Percentiles rank a stretch among this genome's conserved stretches.
Evolutionary conservation across 2,888 invertebrate species (phyloP).

Genomic region (Lasioglossum lativentre): DNA sequence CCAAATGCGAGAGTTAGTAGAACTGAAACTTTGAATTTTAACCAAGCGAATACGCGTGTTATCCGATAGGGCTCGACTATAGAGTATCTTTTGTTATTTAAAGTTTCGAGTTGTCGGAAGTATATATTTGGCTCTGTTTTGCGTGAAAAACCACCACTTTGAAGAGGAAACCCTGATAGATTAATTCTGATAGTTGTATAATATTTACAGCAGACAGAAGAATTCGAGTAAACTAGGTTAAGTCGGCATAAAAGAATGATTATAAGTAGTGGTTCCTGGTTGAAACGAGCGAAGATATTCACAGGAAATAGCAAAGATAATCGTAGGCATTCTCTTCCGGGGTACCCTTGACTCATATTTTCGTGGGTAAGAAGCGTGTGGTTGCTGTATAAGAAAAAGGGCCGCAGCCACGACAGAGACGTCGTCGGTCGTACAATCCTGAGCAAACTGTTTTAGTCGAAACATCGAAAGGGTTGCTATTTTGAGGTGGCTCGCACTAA

Average conservation of each 20-base stretch:
- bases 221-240: not conserved
- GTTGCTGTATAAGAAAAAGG: constrained; percentile 32
- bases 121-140: too few species aligned
- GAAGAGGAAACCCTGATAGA: not conserved
- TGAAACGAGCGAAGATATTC: not conserved
- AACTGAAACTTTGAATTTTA: too few species aligned
- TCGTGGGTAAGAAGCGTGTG: constrained; percentile 54
- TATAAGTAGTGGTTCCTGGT: not conserved
- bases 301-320: not conserved
- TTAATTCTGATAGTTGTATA: not conserved
- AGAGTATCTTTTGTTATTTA: too few species aligned
- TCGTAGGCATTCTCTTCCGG: constrained; percentile 51
- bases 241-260: not conserved
- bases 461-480: constrained; percentile 81
- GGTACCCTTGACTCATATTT: constrained; percentile 76
- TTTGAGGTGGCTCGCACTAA: constrained; percentile 84
- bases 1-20: too few species aligned
- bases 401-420: constrained; percentile 21
- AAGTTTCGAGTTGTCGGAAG: too few species aligned
- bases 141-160: not conserved
- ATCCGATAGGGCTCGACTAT: too few species aligned
- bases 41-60: too few species aligned
- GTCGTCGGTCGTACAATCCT: constrained; percentile 61
- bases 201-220: not conserved
- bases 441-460: constrained; percentile 82